Base-by-base conservation (phyloP, 2,888 invertebrate genomes). In the Agrotis clavis region DNA sequence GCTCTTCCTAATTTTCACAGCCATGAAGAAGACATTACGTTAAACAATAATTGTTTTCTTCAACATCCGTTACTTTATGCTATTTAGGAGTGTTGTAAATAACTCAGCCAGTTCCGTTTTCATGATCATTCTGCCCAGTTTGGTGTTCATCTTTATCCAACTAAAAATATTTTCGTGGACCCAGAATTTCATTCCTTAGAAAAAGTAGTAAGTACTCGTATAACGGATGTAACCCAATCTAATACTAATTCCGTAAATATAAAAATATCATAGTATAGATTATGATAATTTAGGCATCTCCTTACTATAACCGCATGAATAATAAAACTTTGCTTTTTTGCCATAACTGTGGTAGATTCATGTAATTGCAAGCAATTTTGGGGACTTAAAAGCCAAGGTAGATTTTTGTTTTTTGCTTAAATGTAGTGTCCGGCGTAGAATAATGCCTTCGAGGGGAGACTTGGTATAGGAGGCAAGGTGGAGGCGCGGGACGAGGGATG, bases 341-440 rank as follows among this genome's bases (percentile, higher is more conserved):
- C 11, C 11, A 63, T 48, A 53, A 19, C 11, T 51, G n/a, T 56
- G 60, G 65, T 56, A 56, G 25, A 63, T 63, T 79, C 73, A 59
- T 71, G 51, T 82, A 72, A 79, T 77, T 71, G 70, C 67, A 79
- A 83, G 65, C 66, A 76, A 65, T 83, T 80, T 71, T 77, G 65
- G 63, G 63, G 63, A 68, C 59, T 72, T 71, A 60, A 79, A 80
- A 67, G 61, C n/a, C 50, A 65, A 79, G 67, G 62, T 53, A 67
- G 79, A 80, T 80, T 77, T 83, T 78, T 72, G 71, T 82, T 87
- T 84, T 81, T 84, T 73, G 69, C 74, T 78, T 72, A 68, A 81
- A 81, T 74, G 79, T 76, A 76, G 80, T 86, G 86, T 88, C 87
- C 84, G 78, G 83, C 74, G 71, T 78, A 67, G 80, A 85, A 84